These are phyloP conservation scores for Contarinia nasturtii DNA, from an alignment of 1,140 invertebrate genomes.

Conservation along the genomic window DNA sequence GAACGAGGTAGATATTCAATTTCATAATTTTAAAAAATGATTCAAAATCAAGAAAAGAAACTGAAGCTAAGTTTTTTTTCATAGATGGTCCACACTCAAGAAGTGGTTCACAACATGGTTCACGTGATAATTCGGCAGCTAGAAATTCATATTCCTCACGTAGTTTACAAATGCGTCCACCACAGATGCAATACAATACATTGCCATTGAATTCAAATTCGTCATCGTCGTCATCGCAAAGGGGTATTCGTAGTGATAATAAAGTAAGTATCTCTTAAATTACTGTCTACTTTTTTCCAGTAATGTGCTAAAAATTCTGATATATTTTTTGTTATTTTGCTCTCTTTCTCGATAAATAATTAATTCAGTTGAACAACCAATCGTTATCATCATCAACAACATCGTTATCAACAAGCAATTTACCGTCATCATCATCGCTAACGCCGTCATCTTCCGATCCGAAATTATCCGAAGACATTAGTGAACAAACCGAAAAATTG, in stretches of 20 bases:
- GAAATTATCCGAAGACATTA: neutral
- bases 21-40: neutral
- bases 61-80: neutral
- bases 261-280: neutral
- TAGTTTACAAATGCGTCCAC: neutral
- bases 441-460: neutral
- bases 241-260: neutral
- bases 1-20: constrained; percentile 13
- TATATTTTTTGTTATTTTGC: too few relatives aligned
- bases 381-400: too few relatives aligned
- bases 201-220: neutral
- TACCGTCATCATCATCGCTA: neutral
- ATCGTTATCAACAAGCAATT: neutral
- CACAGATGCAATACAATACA: neutral
- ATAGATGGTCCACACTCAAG: constrained; percentile 30
- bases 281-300: too few relatives aligned
- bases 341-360: too few relatives aligned
- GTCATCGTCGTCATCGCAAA: neutral
- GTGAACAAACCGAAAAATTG: neutral
- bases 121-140: constrained; percentile 21
- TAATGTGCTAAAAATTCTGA: too few relatives aligned
- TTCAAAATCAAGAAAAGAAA: neutral
- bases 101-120: constrained; percentile 33
- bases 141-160: constrained; percentile 6
- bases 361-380: too few relatives aligned